phyloP scores from a whole-genome alignment of 2,113 vertebrate species.

The Otis tarda region DNA sequence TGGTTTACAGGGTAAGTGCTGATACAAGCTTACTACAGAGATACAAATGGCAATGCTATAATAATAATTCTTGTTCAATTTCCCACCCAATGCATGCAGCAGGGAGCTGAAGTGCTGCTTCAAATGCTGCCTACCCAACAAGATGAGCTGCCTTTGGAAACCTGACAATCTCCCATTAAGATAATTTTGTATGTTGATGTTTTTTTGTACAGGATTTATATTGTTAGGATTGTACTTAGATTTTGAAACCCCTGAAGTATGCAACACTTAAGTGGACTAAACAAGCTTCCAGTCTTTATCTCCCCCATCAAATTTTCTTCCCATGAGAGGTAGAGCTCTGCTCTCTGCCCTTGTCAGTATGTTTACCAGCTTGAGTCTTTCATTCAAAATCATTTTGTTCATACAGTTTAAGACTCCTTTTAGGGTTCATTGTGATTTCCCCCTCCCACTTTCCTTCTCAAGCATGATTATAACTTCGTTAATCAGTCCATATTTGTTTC shows the following conservation, averaged over 20 bases:
- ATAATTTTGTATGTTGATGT: background rate
- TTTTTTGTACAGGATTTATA: background rate
- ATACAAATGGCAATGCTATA: background rate
- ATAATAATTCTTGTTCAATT: background rate
- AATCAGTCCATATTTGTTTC: conserved; percentile 3
- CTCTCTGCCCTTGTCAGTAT: background rate
- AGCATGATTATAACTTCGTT: background rate
- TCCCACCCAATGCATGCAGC: background rate
- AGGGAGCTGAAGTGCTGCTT: background rate
- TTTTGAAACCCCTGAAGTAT: background rate
- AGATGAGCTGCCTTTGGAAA: background rate
- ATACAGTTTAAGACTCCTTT: background rate
- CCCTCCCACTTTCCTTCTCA: background rate
- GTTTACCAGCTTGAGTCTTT: background rate
- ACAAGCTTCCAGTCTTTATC: background rate
- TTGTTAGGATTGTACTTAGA: background rate
- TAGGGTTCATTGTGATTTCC: background rate
- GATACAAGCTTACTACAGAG: background rate
- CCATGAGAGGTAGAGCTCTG: background rate
- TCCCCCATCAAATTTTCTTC: background rate
- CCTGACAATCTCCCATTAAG: background rate
- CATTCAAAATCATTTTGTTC: background rate
- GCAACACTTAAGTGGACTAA: background rate
- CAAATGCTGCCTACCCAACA: background rate
- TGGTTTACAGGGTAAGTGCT: background rate